Conservation (phyloP, 2,888 invertebrate species). For the Galerucella pusilla region DNA sequence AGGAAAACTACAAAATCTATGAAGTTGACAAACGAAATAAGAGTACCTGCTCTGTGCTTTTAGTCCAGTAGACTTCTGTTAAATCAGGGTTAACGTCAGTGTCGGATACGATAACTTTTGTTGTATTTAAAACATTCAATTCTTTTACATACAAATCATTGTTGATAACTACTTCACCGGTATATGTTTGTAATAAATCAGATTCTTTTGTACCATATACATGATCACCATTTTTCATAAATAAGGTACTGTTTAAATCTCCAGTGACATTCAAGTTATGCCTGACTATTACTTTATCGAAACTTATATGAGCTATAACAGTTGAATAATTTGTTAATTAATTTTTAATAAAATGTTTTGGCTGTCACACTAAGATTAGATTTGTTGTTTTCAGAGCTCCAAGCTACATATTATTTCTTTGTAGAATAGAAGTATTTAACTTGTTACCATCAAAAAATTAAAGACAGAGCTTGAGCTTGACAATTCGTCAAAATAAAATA, state of each 20-base stretch:
- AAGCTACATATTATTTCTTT: no score
- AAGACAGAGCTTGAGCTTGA: no score
- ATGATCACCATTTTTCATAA: conserved; percentile 48
- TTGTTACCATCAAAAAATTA: no score
- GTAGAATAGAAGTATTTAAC: no score
- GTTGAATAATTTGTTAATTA: background rate
- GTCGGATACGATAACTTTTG: conserved; percentile 51
- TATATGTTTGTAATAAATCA: conserved; percentile 59
- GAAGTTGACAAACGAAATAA: background rate
- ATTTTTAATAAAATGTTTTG: no score
- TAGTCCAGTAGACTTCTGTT: conserved; percentile 58
- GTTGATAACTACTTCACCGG: conserved; percentile 57
- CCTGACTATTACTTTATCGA: conserved; percentile 52
- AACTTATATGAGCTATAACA: conserved; percentile 55
- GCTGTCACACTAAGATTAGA: no score
- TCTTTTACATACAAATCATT: conserved; percentile 58
- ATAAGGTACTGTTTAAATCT: conserved; percentile 44
- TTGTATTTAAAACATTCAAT: conserved; percentile 48
- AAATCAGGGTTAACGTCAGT: conserved; percentile 51
- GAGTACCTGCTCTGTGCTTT: conserved; percentile 57
- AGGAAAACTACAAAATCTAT: background rate
- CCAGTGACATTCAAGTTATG: conserved; percentile 52
- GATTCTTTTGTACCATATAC: conserved; percentile 55
- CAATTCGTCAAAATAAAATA: no score
- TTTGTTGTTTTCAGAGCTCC: no score